Evolutionary conservation across 2,888 invertebrate species (phyloP), one percentile per base, ranked within the genome.

Genomic region (Aphelenchoides bicaudatus): DNA sequence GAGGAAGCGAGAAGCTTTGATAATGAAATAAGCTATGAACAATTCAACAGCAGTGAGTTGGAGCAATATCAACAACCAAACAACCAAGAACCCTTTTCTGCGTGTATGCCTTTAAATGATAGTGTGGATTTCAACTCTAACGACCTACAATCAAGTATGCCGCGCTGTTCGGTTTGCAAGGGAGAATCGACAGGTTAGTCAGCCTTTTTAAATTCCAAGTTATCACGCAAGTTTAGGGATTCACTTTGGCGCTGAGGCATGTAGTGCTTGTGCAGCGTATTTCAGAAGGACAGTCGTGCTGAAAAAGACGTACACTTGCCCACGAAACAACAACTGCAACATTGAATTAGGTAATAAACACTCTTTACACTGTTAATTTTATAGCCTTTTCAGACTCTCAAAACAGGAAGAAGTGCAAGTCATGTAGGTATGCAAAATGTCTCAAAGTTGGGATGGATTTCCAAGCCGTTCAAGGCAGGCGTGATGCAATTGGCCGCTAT

Each of bases 101-200:
- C n/a, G n/a, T n/a, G n/a, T n/a, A n/a, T n/a, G n/a, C n/a, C n/a
- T n/a, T n/a, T n/a, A n/a, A n/a, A n/a, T n/a, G n/a, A n/a, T n/a
- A n/a, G n/a, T n/a, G n/a, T n/a, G n/a, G n/a, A n/a, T n/a, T n/a
- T n/a, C n/a, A n/a, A n/a, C n/a, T n/a, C n/a, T n/a, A n/a, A n/a
- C n/a, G 91, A 70, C 28, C 16, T 23, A 50, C 43, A 23, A 43
- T 30, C 29, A 54, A 54, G 30, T 43, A 60, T 65, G 8, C 74
- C 74, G 2, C 62, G 64, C 13, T 74, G 74, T 51, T 58, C 73
- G 23, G 71, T 74, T 39, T 74, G 74, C 56, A 66, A 64, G 21
- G 71, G 70, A 38, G 74, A 75, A 29, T 74, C 74, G 6, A 74
- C 74, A 8, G n/a, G n/a, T n/a, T n/a, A n/a, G n/a, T n/a, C n/a